Evolutionary conservation across 1,140 invertebrate species (phyloP).

Genomic region (Cecropterus lyciades): DNA sequence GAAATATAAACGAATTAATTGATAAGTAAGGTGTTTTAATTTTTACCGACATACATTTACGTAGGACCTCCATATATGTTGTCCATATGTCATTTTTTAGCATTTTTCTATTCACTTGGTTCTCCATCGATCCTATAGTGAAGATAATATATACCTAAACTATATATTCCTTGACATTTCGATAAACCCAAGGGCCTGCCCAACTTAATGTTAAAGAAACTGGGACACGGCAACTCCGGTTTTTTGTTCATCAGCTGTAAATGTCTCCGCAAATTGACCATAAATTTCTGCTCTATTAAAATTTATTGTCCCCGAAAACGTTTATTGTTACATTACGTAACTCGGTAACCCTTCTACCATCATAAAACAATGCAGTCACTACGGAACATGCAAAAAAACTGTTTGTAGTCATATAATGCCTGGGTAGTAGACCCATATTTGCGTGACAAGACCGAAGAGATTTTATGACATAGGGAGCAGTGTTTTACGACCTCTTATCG

Average conservation of each 20-base stretch:
- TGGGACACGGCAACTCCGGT: constrained; percentile 58
- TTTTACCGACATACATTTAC: too few relatives aligned
- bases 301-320: constrained; percentile 71
- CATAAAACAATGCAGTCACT: constrained; percentile 73
- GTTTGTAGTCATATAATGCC: constrained; percentile 50
- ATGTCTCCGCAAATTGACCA: constrained; percentile 71
- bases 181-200: constrained; percentile 35
- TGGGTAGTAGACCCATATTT: constrained; percentile 59
- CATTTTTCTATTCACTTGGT: not conserved
- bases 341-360: constrained; percentile 69
- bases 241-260: constrained; percentile 77
- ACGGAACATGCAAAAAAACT: constrained; percentile 68
- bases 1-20: too few relatives aligned
- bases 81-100: not conserved
- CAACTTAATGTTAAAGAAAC: constrained; percentile 57
- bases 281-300: constrained; percentile 79
- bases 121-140: not conserved
- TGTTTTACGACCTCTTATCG: constrained; percentile 79
- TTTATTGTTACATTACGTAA: constrained; percentile 77
- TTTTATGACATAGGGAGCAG: constrained; percentile 72
- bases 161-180: constrained; percentile 10
- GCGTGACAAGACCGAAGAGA: constrained; percentile 49
- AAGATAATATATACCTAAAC: constrained; percentile 10
- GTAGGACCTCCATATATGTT: not conserved
- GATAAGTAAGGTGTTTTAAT: too few relatives aligned